Evolutionary conservation across 1,140 invertebrate genomes (phyloP).

Genomic region (Eupeodes corollae): DNA sequence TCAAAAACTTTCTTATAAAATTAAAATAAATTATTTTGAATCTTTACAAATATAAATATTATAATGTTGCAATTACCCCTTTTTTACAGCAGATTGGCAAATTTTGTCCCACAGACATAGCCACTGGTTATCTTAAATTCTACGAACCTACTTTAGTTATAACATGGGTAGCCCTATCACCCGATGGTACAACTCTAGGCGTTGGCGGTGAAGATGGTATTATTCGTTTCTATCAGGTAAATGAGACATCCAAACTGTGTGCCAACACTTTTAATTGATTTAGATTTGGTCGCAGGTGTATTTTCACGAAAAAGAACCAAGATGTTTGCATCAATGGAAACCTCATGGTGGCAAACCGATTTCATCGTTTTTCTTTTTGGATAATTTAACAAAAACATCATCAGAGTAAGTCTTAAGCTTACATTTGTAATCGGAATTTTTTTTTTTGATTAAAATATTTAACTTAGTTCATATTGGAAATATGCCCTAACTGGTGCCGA

Average conservation of each 20-base stretch:
- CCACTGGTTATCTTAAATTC: conserved; percentile 52
- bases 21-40: too few species aligned
- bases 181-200: conserved; percentile 84
- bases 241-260: conserved; percentile 20
- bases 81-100: conserved; percentile 17
- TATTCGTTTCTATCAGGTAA: conserved; percentile 84
- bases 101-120: conserved; percentile 37
- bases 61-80: neutral
- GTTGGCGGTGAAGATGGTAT: conserved; percentile 77
- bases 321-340: conserved; percentile 81
- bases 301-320: conserved; percentile 51
- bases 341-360: conserved; percentile 79
- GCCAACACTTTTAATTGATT: conserved; percentile 1
- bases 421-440: too few species aligned
- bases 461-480: conserved; percentile 57
- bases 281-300: conserved; percentile 40
- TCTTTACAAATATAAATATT: neutral
- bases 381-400: conserved; percentile 74
- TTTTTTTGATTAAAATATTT: neutral
- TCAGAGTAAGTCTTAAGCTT: conserved; percentile 68
- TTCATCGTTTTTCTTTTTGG: conserved; percentile 79
- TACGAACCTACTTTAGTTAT: conserved; percentile 58
- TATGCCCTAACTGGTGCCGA: conserved; percentile 83
- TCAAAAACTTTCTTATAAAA: too few species aligned
- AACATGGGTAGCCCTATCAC: conserved; percentile 79